Base-by-base conservation (phyloP, 1,140 invertebrate genomes). In the Meloidogyne chitwoodi region DNA sequence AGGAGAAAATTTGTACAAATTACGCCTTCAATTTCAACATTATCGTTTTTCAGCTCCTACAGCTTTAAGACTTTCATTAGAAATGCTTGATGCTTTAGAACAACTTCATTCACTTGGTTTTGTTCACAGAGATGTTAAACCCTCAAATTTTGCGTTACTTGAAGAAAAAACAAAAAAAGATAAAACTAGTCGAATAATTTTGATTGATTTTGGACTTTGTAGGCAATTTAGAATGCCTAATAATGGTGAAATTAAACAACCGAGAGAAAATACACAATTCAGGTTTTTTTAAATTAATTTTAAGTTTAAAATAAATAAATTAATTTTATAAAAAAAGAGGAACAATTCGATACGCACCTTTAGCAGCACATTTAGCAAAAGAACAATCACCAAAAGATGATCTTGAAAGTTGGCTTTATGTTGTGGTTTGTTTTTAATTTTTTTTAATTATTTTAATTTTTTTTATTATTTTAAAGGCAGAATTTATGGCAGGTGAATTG, bases 191-290 rank as follows among this genome's bases (percentile, higher is more conserved):
- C 68, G 34, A 44, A 34, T 86, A 19, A 77, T 48, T 67, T 70
- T 86, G 11, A 79, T 86, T 22, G 84, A 86, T 73, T 86, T 87
- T 62, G 84, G 84, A 48, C 67, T 86, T 12, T 87, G 86, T 68
- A 63, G 81, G 63, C 78, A 77, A 26, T 85, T 83, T 64, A 74
- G 77, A 41, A 72, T 71, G n/a, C 29, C 78, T 16, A 78, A 48
- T 16, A 78, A 48, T 56, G 85, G 85, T 19, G 85, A 86, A 65
- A 66, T 82, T 16, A 87, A 87, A 70, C 61, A 81, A 6, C 85
- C 84, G 0, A 64, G 86, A 27, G 81, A 86, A 16, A 61, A 77
- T 14, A 78, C 77, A 14, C 84, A 81, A 44, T 83, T 83, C 76
- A 74, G 81, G 81, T 27, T 56, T 44, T 41, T 74, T 63, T 31